phyloP scores from a whole-genome alignment of 2,888 invertebrate genomes.

The Cryptus viduatorius region DNA sequence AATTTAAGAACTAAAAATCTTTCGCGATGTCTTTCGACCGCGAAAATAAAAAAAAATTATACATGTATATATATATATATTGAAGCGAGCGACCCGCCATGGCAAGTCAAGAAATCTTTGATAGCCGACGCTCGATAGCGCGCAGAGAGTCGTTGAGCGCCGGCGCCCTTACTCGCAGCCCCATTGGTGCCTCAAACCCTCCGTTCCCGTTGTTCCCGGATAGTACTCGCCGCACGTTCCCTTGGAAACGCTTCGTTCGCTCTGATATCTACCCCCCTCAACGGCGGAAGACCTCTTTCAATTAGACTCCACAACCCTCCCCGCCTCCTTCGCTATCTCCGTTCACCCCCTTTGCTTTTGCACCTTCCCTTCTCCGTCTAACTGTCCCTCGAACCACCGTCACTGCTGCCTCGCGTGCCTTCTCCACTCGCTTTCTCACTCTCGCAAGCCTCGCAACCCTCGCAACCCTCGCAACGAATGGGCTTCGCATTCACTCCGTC shows the following conservation, averaged over 20 bases:
- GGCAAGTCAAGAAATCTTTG: conserved; percentile 81
- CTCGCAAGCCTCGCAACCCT: conserved; percentile 1
- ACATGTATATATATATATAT: conserved; percentile 11
- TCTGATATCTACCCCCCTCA: conserved; percentile 77
- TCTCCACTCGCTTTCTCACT: conserved; percentile 5
- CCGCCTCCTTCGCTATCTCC: conserved; percentile 57
- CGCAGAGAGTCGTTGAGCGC: conserved; percentile 78
- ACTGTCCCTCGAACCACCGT: conserved; percentile 22
- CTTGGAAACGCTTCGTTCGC: conserved; percentile 82
- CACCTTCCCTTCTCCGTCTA: conserved; percentile 57
- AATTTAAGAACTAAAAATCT: too few relatives aligned
- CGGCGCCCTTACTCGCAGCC: conserved; percentile 79
- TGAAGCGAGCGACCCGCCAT: conserved; percentile 73
- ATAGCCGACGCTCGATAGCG: conserved; percentile 82
- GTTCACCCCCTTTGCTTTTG: conserved; percentile 49
- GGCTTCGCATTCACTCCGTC: neutral
- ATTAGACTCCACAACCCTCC: conserved; percentile 79
- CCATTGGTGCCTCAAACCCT: conserved; percentile 79
- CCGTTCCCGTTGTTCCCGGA: conserved; percentile 73
- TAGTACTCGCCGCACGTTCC: conserved; percentile 80
- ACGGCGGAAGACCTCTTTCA: conserved; percentile 81
- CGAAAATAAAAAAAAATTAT: conserved; percentile 58
- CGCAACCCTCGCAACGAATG: too few relatives aligned
- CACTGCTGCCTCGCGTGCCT: conserved; percentile 8
- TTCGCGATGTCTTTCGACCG: neutral